phyloP scores from a whole-genome alignment of 2,797 vertebrate genomes.

The Lacerta agilis region DNA sequence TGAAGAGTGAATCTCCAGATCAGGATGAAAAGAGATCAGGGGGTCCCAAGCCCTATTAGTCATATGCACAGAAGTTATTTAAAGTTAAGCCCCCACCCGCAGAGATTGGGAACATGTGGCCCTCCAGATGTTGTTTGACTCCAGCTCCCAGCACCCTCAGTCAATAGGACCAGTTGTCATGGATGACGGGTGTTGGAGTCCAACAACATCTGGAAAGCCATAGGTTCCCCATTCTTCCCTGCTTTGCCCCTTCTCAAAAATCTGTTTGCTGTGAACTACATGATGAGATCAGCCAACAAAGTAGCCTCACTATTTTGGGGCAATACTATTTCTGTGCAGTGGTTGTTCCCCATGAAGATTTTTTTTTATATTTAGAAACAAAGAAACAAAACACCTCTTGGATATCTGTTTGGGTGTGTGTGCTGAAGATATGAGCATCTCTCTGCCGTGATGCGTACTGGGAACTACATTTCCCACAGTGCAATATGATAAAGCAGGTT shows the following conservation, averaged over 20 bases:
- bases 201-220: no score
- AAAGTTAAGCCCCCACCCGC: neutral
- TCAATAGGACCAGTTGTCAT: no score
- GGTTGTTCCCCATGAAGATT: neutral
- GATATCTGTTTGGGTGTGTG: neutral
- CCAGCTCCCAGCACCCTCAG: no score
- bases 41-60: neutral
- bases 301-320: neutral
- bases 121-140: no score
- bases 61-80: neutral
- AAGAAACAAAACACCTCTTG: neutral
- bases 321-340: neutral
- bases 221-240: no score
- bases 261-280: no score
- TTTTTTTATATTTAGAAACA: no score
- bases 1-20: neutral
- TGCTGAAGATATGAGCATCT: neutral
- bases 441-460: neutral
- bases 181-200: no score
- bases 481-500: neutral
- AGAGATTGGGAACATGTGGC: no score
- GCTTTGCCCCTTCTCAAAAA: no score
- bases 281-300: no score
- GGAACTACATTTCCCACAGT: neutral
- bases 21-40: neutral